A percentile compares a stretch with the other conserved stretches of the same genome.
These are phyloP conservation scores for Tragelaphus imberbis DNA, from an alignment of 2,113 vertebrate genomes.

Conservation along the genomic window DNA sequence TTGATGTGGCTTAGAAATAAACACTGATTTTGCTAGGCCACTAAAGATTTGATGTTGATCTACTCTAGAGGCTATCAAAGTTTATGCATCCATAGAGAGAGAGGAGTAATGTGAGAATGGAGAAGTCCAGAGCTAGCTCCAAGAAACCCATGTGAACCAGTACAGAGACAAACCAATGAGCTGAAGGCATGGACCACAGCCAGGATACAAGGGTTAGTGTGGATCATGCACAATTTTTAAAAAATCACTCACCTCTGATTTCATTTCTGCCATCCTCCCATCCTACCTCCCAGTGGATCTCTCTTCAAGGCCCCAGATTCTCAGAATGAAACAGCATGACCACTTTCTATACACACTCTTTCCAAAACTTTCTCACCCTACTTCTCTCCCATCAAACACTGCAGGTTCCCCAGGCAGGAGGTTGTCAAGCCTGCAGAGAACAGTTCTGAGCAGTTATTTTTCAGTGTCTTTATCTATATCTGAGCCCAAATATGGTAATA, in stretches of 20 bases:
- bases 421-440: neutral
- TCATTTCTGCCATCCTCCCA: neutral
- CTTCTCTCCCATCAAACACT: neutral
- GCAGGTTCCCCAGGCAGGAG: neutral
- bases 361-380: neutral
- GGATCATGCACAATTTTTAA: neutral
- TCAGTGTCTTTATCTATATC: neutral
- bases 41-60: neutral
- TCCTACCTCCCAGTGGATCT: neutral
- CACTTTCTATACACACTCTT: neutral
- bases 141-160: neutral
- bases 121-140: neutral
- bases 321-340: neutral
- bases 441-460: neutral
- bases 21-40: neutral
- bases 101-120: neutral
- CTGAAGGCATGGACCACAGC: neutral
- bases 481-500: neutral
- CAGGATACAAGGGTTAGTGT: neutral
- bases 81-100: neutral
- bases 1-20: neutral
- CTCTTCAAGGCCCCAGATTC: neutral
- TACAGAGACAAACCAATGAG: neutral
- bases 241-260: neutral
- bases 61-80: neutral